phyloP scores from a whole-genome alignment of 2,888 invertebrate genomes.

The Caenorhabditis sp. region DNA sequence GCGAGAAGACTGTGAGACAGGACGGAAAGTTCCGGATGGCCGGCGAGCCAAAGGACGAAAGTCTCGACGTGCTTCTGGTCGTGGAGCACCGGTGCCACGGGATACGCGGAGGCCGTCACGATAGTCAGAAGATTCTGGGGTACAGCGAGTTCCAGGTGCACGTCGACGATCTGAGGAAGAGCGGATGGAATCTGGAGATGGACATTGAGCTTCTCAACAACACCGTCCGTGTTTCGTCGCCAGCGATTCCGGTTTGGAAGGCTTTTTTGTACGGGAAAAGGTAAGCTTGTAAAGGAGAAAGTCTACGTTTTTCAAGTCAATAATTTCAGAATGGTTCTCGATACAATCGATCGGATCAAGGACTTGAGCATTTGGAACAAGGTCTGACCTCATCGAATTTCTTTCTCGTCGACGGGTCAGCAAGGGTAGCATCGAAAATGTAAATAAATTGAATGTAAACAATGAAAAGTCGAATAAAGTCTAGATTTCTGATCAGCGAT shows the following conservation, averaged over 20 bases:
- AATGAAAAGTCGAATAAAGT: no score
- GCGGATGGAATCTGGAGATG: slow-evolving; percentile 15
- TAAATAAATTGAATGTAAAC: slow-evolving; percentile 1
- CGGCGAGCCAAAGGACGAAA: slow-evolving; percentile 23
- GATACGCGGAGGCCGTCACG: slow-evolving; percentile 10
- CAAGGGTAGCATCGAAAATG: no score
- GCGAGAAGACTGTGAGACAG: background rate
- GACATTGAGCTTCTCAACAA: slow-evolving; percentile 15
- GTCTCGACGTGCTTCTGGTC: slow-evolving; percentile 22
- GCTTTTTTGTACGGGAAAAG: slow-evolving; percentile 23
- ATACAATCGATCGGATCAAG: slow-evolving; percentile 2
- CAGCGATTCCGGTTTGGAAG: slow-evolving; percentile 9
- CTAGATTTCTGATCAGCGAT: no score
- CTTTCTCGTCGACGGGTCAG: no score
- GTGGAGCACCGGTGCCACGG: slow-evolving; percentile 23
- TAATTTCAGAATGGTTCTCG: slow-evolving; percentile 19
- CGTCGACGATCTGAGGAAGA: slow-evolving; percentile 7
- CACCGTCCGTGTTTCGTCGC: slow-evolving; percentile 2
- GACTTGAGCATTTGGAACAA: slow-evolving; percentile 13
- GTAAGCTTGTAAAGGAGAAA: background rate
- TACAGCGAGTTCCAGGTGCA: slow-evolving; percentile 10
- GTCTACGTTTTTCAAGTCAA: no score
- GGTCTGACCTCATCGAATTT: no score
- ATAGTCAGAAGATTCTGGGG: slow-evolving; percentile 5
- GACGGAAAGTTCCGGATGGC: slow-evolving; percentile 20